Evolutionary conservation across 2,797 vertebrate genomes (phyloP), one percentile per base, ranked within the genome.

Genomic region (Epinephelus awoara): DNA sequence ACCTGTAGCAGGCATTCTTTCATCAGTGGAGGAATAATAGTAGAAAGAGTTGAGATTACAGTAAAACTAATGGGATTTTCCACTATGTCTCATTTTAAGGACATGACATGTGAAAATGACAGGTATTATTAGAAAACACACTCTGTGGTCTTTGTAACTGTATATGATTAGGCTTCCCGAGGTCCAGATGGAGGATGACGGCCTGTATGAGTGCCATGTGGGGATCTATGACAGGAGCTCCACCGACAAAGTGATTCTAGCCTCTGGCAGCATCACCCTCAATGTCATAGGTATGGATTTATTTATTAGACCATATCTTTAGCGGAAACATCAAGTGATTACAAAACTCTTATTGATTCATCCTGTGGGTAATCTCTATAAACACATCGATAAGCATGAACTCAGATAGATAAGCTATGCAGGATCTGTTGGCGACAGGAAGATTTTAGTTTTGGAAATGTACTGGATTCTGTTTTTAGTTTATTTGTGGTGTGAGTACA

Each of bases 191-290:
- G 96, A 96, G 0, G 98, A 99, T 87, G 97, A 97, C 0, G 97
- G 98, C 11, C 95, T 97, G 46, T 99, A 98, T 0, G 97, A 99
- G 86, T 99, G 98, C 80, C 97, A 99, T 0, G 98, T 99, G 82
- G 97, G 97, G 15, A 97, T 98, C 88, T 97, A 98, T 0, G 97
- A 97, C 93, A 91, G 95, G 2, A 94, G 95, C 15, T 97, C 97
- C 0, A 86, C 96, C 64, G 96, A 97, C 87, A 98, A 96, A 82
- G 96, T 98, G 89, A 96, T 98, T n/a, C 91, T 98, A 61, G 96
- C 96, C 0, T 98, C 97, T 0, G 96, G 96, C 57, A 98, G 97
- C 19, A 94, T 98, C 56, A 94, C 95, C 75, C 97, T 98, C 80
- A 96, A 96, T 0, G 96, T 99, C 86, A 98, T 98, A 95, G 96